Evolutionary conservation across 2,888 invertebrate genomes (phyloP).

Genomic region (Sturmia bella): DNA sequence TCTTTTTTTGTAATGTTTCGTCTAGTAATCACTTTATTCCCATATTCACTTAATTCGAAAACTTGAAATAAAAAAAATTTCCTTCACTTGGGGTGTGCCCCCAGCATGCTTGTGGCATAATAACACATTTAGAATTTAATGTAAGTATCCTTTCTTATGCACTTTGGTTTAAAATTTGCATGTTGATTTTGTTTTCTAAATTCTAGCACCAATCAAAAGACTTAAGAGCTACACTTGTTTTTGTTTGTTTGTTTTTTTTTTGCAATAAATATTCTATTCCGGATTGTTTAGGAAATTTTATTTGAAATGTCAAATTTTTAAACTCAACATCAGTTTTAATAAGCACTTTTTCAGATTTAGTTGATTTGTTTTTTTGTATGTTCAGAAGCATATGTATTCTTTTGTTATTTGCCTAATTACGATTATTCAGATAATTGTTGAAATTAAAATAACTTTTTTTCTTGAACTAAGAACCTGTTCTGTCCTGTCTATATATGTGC

Average conservation of each 20-base stretch:
- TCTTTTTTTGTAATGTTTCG: background rate
- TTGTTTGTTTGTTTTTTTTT: background rate
- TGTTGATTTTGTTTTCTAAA: background rate
- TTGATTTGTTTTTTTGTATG: background rate
- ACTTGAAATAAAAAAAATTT: too few species aligned
- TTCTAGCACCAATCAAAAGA: background rate
- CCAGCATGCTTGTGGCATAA: background rate
- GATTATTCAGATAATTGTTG: background rate
- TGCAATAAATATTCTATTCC: background rate
- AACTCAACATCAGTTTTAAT: too few species aligned
- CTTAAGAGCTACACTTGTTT: background rate
- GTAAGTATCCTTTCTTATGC: constrained; percentile 3
- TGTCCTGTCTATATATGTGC: too few species aligned
- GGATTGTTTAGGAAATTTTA: too few species aligned
- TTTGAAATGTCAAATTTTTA: too few species aligned
- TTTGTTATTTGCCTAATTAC: background rate
- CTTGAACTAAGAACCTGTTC: background rate
- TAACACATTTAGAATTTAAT: background rate
- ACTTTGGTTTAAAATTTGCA: background rate
- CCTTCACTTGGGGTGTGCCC: constrained; percentile 37
- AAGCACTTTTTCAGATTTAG: background rate
- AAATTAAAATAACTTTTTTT: background rate
- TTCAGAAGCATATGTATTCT: too few species aligned
- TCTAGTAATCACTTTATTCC: constrained; percentile 40
- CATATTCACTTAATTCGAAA: constrained; percentile 31